These are phyloP conservation scores for Habroteleia sp. DNA, from an alignment of 2,888 invertebrate genomes.

Conservation along the genomic window DNA sequence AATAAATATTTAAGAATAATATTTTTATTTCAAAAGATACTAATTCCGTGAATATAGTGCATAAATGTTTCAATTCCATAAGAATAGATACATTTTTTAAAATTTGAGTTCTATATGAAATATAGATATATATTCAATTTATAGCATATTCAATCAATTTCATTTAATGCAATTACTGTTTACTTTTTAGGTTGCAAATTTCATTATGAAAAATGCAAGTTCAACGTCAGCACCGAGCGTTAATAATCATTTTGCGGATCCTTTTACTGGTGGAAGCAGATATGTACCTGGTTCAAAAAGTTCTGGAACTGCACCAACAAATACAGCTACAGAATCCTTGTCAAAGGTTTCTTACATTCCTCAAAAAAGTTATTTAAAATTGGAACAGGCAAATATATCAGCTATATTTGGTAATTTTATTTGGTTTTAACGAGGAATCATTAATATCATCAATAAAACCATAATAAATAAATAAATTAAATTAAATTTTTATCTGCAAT, in stretches of 20 bases:
- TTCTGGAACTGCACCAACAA: too few species aligned
- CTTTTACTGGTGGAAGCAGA: conserved; percentile 86
- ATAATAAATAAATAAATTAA: too few species aligned
- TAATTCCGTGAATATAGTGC: too few species aligned
- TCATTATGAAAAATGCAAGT: conserved; percentile 89
- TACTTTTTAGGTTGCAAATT: conserved; percentile 89
- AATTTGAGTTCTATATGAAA: too few species aligned
- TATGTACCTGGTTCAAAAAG: conserved; percentile 84
- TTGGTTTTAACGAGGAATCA: too few species aligned
- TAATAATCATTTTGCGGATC: conserved; percentile 82
- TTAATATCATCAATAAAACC: too few species aligned
- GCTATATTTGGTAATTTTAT: conserved; percentile 90
- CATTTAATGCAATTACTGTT: neutral
- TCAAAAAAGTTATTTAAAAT: conserved; percentile 84
- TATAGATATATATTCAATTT: too few species aligned
- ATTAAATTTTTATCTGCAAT: too few species aligned
- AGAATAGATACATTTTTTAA: too few species aligned
- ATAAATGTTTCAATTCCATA: too few species aligned
- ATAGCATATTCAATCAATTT: neutral
- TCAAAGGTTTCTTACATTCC: conserved; percentile 80
- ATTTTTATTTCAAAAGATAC: too few species aligned
- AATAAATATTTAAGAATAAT: too few species aligned
- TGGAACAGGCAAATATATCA: conserved; percentile 89
- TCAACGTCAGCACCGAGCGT: conserved; percentile 68
- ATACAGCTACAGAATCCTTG: conserved; percentile 10